Percentiles rank a stretch among this genome's conserved stretches.
These are phyloP conservation scores for Ametastegia equiseti DNA, from an alignment of 2,888 invertebrate genomes.

Conservation along the genomic window DNA sequence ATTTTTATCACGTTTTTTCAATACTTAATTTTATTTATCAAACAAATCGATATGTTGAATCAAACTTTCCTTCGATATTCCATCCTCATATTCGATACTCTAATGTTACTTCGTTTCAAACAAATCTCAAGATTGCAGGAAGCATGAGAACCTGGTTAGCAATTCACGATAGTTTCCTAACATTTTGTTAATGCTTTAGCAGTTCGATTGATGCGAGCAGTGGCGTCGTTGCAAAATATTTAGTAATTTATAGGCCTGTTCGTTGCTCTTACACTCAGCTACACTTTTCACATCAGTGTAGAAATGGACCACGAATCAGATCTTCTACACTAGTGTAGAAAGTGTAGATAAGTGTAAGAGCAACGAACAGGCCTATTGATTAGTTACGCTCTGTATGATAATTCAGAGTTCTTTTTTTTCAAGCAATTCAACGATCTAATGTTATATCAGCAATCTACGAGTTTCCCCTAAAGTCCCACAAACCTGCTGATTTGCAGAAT, in stretches of 20 bases:
- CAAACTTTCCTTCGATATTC: no score
- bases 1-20: not conserved
- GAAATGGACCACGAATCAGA: no score
- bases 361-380: no score
- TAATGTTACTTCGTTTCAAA: no score
- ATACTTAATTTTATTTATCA: not conserved
- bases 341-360: no score
- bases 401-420: constrained; percentile 48
- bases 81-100: no score
- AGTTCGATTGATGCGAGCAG: constrained; percentile 31
- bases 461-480: not conserved
- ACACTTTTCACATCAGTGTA: no score
- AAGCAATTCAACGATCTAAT: constrained; percentile 30
- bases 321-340: no score
- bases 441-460: constrained; percentile 15
- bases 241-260: no score
- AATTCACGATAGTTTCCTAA: constrained; percentile 34
- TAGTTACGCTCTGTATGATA: constrained; percentile 56
- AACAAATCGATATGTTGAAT: no score
- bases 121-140: no score
- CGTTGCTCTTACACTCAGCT: no score
- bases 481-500: not conserved
- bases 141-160: constrained; percentile 33
- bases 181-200: constrained; percentile 7
- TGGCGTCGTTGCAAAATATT: constrained; percentile 52